These are phyloP conservation scores for Capitella teleta DNA, from an alignment of 1,140 invertebrate genomes.

Conservation along the genomic window DNA sequence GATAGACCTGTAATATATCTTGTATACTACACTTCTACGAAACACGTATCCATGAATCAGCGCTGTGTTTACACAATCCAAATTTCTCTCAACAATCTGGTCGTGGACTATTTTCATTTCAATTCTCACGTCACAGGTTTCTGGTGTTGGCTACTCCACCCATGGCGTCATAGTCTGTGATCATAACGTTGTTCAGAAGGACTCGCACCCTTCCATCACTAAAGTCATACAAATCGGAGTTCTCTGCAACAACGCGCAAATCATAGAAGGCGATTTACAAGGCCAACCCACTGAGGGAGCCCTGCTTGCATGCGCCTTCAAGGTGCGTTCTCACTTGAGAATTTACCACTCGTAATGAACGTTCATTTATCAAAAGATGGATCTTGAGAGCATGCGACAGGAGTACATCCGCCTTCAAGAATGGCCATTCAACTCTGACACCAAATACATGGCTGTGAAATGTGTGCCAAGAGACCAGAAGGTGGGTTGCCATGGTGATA, in stretches of 20 bases:
- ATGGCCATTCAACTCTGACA: slow-evolving; percentile 92
- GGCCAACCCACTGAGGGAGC: slow-evolving; percentile 98
- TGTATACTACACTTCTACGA: too few species aligned
- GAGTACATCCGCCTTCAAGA: slow-evolving; percentile 81
- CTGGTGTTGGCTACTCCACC: slow-evolving; percentile 85
- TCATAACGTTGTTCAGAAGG: slow-evolving; percentile 47
- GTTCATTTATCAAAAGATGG: slow-evolving; percentile 50
- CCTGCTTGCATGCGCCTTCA: slow-evolving; percentile 77
- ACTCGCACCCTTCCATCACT: slow-evolving; percentile 26
- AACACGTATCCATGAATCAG: too few species aligned
- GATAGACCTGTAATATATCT: too few species aligned
- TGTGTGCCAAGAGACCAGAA: slow-evolving; percentile 67
- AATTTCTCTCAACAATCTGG: slow-evolving; percentile 1
- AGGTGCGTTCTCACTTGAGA: slow-evolving; percentile 47
- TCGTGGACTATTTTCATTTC: slow-evolving; percentile 3
- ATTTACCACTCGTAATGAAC: not conserved
- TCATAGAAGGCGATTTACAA: slow-evolving; percentile 65
- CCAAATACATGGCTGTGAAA: slow-evolving; percentile 98
- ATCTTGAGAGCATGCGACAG: slow-evolving; percentile 68
- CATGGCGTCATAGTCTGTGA: slow-evolving; percentile 71
- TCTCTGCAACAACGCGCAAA: slow-evolving; percentile 92
- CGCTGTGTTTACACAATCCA: too few species aligned
- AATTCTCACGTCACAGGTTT: slow-evolving; percentile 41
- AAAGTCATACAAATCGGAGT: slow-evolving; percentile 56
- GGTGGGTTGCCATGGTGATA: slow-evolving; percentile 47